Evolutionary conservation across 1,140 invertebrate genomes (phyloP).

Genomic region (Caenorhabditis brenneri): DNA sequence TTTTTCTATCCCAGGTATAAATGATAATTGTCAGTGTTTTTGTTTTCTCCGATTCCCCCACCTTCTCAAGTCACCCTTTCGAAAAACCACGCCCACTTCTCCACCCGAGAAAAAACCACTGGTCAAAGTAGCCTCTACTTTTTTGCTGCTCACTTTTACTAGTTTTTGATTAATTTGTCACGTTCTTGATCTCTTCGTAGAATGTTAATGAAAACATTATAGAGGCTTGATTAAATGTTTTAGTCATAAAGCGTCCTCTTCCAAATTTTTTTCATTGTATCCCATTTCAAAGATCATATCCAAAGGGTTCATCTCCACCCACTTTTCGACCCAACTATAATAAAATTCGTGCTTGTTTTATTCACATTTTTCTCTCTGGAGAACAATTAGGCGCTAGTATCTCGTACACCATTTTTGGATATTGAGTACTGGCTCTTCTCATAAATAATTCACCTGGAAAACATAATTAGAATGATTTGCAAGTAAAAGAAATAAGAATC

Average conservation of each 20-base stretch:
- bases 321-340: too few species aligned
- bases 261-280: neutral
- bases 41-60: too few species aligned
- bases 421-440: neutral
- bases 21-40: too few species aligned
- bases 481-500: neutral
- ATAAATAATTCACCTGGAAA: constrained; percentile 36
- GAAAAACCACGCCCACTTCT: too few species aligned
- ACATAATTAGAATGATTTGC: constrained; percentile 18
- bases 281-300: neutral
- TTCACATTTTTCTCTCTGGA: neutral
- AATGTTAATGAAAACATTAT: constrained; percentile 6
- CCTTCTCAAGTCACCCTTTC: too few species aligned
- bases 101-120: too few species aligned
- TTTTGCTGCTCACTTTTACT: neutral
- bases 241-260: neutral
- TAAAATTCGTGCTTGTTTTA: neutral
- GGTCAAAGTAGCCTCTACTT: too few species aligned
- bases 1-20: too few species aligned
- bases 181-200: neutral
- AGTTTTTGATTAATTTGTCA: neutral
- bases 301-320: too few species aligned
- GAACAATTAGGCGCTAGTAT: neutral
- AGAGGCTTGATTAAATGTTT: neutral
- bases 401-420: neutral